phyloP scores from a whole-genome alignment of 2,888 invertebrate species.

The Tachystola acroxantha region DNA sequence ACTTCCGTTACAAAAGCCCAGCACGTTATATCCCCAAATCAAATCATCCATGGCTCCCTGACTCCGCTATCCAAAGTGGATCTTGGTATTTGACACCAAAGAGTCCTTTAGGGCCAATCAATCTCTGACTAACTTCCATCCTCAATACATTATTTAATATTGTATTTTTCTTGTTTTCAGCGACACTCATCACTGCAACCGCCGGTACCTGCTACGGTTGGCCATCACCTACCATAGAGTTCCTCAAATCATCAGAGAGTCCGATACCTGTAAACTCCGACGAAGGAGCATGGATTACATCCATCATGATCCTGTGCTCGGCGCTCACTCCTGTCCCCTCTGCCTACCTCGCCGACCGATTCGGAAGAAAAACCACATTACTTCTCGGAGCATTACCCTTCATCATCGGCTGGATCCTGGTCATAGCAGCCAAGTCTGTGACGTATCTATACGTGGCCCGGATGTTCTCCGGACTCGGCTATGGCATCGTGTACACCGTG shows the following conservation, averaged over 20 bases:
- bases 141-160: too few relatives aligned
- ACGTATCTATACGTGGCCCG: conserved; percentile 77
- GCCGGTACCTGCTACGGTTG: conserved; percentile 79
- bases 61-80: too few relatives aligned
- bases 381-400: conserved; percentile 79
- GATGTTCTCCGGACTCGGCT: conserved; percentile 81
- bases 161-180: conserved; percentile 49
- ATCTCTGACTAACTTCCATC: too few relatives aligned
- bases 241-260: conserved; percentile 61
- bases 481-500: conserved; percentile 79
- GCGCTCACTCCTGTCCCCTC: conserved; percentile 80
- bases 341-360: conserved; percentile 79
- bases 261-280: conserved; percentile 66
- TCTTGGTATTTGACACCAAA: too few relatives aligned
- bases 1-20: too few relatives aligned
- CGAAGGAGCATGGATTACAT: conserved; percentile 80
- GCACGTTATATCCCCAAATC: too few relatives aligned
- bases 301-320: conserved; percentile 81
- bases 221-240: conserved; percentile 79
- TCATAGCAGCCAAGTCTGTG: conserved; percentile 77
- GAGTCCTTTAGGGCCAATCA: too few relatives aligned
- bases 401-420: conserved; percentile 80
- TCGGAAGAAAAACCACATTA: conserved; percentile 83
- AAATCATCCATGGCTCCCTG: too few relatives aligned
- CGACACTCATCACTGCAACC: conserved; percentile 73